These are phyloP conservation scores for Silurus meridionalis DNA, from an alignment of 2,113 vertebrate genomes.

Conservation along the genomic window DNA sequence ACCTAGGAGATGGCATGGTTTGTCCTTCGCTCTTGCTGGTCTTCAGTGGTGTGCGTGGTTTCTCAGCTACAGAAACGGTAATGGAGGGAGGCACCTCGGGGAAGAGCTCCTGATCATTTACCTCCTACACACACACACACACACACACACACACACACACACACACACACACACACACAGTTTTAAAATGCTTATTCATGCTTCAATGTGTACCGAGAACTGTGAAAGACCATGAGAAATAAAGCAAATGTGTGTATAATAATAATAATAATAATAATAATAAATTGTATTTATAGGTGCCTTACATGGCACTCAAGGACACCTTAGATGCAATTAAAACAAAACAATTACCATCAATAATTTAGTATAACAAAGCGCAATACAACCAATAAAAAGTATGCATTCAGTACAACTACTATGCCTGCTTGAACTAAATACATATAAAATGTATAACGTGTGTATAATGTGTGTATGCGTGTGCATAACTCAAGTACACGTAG, in stretches of 20 bases:
- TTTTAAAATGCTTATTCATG: neutral
- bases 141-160: constrained; percentile 46
- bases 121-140: constrained; percentile 70
- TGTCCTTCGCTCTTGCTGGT: constrained; percentile 78
- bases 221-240: neutral
- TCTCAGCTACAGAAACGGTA: constrained; percentile 82
- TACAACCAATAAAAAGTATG: no score
- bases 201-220: neutral
- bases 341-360: no score
- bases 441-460: neutral
- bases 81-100: constrained; percentile 74
- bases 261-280: no score
- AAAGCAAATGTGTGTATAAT: neutral
- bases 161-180: constrained; percentile 10
- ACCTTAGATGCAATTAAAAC: no score
- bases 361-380: no score
- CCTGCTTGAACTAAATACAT: no score
- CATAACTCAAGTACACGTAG: neutral
- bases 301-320: no score
- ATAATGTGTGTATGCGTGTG: neutral
- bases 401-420: no score
- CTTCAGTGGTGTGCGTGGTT: constrained; percentile 83
- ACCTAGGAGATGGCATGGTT: constrained; percentile 81
- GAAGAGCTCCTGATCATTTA: constrained; percentile 79
- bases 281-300: no score